Percentiles rank a stretch among this genome's conserved stretches.
phyloP scores from a whole-genome alignment of 1,140 invertebrate genomes.

The Pseudoatta argentina region DNA sequence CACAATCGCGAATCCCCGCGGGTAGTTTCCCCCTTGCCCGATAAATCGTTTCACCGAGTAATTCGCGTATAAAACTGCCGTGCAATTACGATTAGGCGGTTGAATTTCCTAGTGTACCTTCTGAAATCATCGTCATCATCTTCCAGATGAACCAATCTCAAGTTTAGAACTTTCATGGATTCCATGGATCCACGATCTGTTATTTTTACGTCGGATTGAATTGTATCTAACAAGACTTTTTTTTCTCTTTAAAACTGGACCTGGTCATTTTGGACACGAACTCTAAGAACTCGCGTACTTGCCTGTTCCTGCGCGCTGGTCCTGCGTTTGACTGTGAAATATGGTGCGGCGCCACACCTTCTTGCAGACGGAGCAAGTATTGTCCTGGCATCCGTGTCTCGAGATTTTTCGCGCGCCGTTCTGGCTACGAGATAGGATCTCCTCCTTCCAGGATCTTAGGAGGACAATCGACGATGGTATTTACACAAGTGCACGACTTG shows the following conservation, averaged over 20 bases:
- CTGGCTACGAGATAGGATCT: neutral
- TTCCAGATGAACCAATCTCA: neutral
- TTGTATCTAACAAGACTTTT: neutral
- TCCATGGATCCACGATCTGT: too few species aligned
- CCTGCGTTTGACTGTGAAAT: slow-evolving; percentile 85
- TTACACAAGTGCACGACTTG: slow-evolving; percentile 37
- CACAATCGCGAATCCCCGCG: slow-evolving; percentile 60
- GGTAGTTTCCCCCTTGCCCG: slow-evolving; percentile 43
- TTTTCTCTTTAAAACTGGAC: neutral
- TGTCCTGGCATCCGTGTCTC: slow-evolving; percentile 60
- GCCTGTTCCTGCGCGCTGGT: slow-evolving; percentile 76
- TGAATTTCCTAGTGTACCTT: neutral
- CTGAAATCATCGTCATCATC: neutral
- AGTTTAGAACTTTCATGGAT: neutral
- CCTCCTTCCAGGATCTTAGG: neutral
- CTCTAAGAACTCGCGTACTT: slow-evolving; percentile 50
- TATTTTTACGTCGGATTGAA: neutral
- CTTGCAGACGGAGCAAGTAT: slow-evolving; percentile 75
- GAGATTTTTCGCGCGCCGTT: slow-evolving; percentile 27
- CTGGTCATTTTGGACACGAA: slow-evolving; percentile 25
- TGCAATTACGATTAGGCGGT: slow-evolving; percentile 47
- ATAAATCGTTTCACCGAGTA: slow-evolving; percentile 52
- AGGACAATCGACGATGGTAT: slow-evolving; percentile 39
- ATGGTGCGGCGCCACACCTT: slow-evolving; percentile 83
- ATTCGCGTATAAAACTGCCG: slow-evolving; percentile 60